phyloP scores from a whole-genome alignment of 2,113 vertebrate genomes.

The Oncorhynchus tshawytscha region DNA sequence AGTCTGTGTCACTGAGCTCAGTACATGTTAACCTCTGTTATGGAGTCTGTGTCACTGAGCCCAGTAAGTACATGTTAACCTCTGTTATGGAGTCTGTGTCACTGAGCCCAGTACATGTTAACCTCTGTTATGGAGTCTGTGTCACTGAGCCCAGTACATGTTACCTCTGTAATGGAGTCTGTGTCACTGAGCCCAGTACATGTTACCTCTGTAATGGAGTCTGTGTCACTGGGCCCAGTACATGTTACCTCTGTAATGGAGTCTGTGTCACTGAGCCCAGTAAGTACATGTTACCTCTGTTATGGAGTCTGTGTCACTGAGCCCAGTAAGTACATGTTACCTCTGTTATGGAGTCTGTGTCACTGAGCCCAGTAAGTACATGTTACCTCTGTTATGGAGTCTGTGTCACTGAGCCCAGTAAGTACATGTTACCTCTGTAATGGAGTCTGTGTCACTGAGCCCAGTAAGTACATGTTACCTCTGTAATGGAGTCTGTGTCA shows the following conservation, averaged over 20 bases:
- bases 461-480: constrained; percentile 4
- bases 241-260: not conserved
- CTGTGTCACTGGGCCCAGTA: not conserved
- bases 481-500: not conserved
- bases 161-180: not conserved
- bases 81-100: not conserved
- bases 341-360: not conserved
- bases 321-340: not conserved
- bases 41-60: not conserved
- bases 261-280: not conserved
- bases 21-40: not conserved
- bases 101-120: constrained; percentile 1
- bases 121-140: not conserved
- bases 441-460: not conserved
- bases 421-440: not conserved
- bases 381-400: not conserved
- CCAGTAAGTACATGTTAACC: not conserved
- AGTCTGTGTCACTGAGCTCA: not conserved
- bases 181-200: not conserved
- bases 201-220: not conserved
- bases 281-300: not conserved
- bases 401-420: not conserved
- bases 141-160: constrained; percentile 1
- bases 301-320: not conserved
- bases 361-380: constrained; percentile 1